A percentile compares a stretch with the other conserved stretches of the same genome.
phyloP scores from a whole-genome alignment of 1,140 invertebrate genomes.

The Dryas iulia region DNA sequence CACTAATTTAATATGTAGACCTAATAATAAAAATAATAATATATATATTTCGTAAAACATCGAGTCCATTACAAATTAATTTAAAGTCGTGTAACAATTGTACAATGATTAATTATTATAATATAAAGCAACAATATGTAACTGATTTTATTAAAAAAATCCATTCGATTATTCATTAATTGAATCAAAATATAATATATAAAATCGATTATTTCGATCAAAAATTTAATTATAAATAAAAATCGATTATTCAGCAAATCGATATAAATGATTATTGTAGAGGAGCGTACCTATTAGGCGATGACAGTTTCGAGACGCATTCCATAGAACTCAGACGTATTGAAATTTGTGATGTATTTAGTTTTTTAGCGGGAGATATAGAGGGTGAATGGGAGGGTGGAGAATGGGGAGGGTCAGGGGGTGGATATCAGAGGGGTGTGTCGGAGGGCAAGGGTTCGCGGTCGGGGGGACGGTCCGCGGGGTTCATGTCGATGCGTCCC shows the following conservation, averaged over 20 bases:
- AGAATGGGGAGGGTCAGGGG: slow-evolving; percentile 36
- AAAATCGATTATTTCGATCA: neutral
- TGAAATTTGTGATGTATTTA: neutral
- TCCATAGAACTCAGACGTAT: neutral
- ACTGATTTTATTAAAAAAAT: neutral
- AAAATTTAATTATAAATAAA: neutral
- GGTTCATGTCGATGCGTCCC: slow-evolving; percentile 85
- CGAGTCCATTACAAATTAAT: neutral
- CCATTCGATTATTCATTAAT: neutral
- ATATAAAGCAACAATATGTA: neutral
- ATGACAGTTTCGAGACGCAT: neutral
- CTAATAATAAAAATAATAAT: neutral
- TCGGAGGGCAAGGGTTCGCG: slow-evolving; percentile 40
- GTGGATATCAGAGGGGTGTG: slow-evolving; percentile 57
- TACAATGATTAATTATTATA: slow-evolving; percentile 2
- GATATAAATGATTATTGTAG: neutral
- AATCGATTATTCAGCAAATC: too few species aligned
- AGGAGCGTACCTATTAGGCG: neutral
- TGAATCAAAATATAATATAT: neutral
- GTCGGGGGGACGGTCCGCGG: slow-evolving; percentile 48
- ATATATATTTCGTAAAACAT: neutral
- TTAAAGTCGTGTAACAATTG: neutral
- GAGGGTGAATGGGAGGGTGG: slow-evolving; percentile 19
- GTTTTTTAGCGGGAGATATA: neutral
- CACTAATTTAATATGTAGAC: neutral